phyloP scores from a whole-genome alignment of 2,113 vertebrate genomes.

The Hippocampus comes region DNA sequence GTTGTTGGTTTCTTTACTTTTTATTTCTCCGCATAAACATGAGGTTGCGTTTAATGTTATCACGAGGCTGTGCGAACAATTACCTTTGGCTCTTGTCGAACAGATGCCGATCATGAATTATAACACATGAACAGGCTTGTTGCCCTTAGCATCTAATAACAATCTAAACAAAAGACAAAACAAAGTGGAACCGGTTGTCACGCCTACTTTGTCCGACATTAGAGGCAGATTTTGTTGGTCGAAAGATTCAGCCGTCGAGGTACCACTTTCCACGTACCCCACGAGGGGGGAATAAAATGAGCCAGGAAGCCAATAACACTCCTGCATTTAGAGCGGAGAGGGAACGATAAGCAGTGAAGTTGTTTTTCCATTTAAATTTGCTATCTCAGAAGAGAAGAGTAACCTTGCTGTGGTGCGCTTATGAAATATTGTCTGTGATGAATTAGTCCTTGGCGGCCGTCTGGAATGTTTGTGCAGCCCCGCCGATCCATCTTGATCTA shows the following conservation, averaged over 20 bases:
- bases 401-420: constrained; percentile 10
- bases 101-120: constrained; percentile 2
- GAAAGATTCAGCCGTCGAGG: background rate
- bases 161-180: background rate
- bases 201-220: background rate
- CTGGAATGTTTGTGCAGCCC: background rate
- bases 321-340: constrained; percentile 4
- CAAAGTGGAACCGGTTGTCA: background rate
- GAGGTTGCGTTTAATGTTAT: constrained; percentile 24
- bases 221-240: background rate
- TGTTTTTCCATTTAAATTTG: constrained; percentile 24
- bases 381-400: constrained; percentile 1
- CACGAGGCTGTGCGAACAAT: constrained; percentile 22
- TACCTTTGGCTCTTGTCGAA: constrained; percentile 2
- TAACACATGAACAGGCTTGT: background rate
- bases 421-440: constrained; percentile 10
- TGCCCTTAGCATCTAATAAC: background rate
- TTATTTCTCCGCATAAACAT: constrained; percentile 27
- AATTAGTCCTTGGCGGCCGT: constrained; percentile 18
- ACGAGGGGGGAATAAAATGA: constrained; percentile 11
- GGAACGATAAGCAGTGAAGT: constrained; percentile 20
- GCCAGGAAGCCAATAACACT: constrained; percentile 9
- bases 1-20: constrained; percentile 33
- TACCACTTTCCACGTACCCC: constrained; percentile 3
- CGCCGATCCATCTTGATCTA: background rate